phyloP scores from a whole-genome alignment of 2,113 vertebrate species.

The Macquaria ambigua region DNA sequence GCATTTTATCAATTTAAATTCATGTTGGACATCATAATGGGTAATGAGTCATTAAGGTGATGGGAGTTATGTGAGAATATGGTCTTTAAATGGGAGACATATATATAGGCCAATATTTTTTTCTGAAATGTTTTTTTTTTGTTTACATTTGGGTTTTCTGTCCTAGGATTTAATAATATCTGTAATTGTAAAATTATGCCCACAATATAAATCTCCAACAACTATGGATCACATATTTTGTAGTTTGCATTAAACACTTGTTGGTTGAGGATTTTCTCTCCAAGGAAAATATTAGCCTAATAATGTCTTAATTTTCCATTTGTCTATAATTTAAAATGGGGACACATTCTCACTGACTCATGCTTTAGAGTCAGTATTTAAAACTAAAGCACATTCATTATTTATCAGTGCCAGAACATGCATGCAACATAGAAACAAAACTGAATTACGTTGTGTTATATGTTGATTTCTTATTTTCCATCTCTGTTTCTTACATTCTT shows the following conservation, averaged over 20 bases:
- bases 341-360: background rate
- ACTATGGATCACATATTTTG: background rate
- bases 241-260: conserved; percentile 15
- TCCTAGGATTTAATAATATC: background rate
- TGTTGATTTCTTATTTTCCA: background rate
- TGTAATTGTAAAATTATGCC: background rate
- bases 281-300: background rate
- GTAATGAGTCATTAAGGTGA: background rate
- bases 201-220: background rate
- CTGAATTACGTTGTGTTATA: background rate
- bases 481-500: background rate
- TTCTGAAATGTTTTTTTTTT: background rate
- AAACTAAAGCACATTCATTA: background rate
- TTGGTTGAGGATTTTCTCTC: background rate
- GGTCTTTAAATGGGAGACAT: background rate
- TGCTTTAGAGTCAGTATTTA: background rate
- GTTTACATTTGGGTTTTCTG: background rate
- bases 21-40: background rate
- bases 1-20: background rate
- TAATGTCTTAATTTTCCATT: background rate
- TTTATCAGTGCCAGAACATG: background rate
- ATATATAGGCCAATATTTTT: background rate
- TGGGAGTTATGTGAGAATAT: background rate
- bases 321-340: background rate
- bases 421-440: background rate